phyloP scores from a whole-genome alignment of 2,888 invertebrate species.

The Drosophila helvetica region DNA sequence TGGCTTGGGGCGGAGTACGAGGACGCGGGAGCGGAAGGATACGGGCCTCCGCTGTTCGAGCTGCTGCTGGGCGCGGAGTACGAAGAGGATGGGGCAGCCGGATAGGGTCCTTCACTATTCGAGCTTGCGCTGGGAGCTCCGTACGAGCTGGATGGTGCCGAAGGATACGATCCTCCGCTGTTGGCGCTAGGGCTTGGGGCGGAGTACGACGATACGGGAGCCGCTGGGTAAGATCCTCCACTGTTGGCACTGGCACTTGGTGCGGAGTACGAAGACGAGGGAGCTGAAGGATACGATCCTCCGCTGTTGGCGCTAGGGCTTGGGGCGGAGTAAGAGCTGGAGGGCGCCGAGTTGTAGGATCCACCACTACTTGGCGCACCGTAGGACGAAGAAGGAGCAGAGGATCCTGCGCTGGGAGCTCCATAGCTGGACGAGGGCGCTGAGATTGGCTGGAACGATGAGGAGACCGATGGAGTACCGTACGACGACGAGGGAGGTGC shows the following conservation, averaged over 20 bases:
- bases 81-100: constrained; percentile 48
- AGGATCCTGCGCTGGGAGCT: constrained; percentile 73
- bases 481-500: constrained; percentile 65
- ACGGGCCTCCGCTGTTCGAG: constrained; percentile 28
- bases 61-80: constrained; percentile 60
- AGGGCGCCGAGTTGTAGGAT: constrained; percentile 79
- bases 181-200: constrained; percentile 21
- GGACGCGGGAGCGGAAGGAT: constrained; percentile 60
- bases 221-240: constrained; percentile 64
- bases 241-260: constrained; percentile 25
- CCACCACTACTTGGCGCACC: constrained; percentile 71
- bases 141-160: constrained; percentile 70
- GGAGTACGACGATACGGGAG: constrained; percentile 46
- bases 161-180: constrained; percentile 51
- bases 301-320: constrained; percentile 50
- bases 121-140: constrained; percentile 75
- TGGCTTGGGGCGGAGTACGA: constrained; percentile 32
- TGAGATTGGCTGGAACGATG: constrained; percentile 69
- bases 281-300: constrained; percentile 63
- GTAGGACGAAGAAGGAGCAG: constrained; percentile 65
- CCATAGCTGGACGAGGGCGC: constrained; percentile 85
- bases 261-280: constrained; percentile 39
- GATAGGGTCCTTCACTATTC: constrained; percentile 40
- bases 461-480: constrained; percentile 57
- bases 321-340: constrained; percentile 85